Evolutionary conservation across 53 echinoderm and acorn worm genomes (phyloP), one percentile per base, ranked within the genome.

Genomic region (Mesocentrotus franciscanus): DNA sequence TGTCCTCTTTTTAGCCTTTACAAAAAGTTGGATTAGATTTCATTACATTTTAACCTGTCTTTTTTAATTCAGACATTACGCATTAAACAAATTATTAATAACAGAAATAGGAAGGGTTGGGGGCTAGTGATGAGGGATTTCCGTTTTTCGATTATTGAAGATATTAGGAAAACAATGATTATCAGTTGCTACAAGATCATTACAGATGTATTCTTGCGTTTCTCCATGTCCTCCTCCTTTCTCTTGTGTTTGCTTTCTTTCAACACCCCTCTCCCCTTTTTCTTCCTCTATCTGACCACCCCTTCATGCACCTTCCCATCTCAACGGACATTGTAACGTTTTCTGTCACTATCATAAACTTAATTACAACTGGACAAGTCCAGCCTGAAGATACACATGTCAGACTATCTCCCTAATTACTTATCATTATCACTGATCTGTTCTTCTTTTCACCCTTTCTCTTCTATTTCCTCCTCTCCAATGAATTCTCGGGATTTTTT

Each of bases 351-450:
- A 36, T 84, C 84, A 17, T 49, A 42, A 84, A 84, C 84, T 84
- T 84, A 84, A 84, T 84, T 84, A 84, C 84, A 22, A 36, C 49
- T 84, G 84, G 84, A 84, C 84, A 84, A 36, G 84, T 84, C 84
- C 84, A 49, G 42, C 84, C 84, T 84, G 20, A 84, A 84, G 84
- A 84, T 84, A 84, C 49, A 49, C 84, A 84, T 84, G 84, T 84
- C 84, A 84, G 84, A 84, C 87, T 87, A 87, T 87, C 87, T 58
- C 27, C 27, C 87, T 87, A 87, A 87, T 87, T 87, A 87, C 58
- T 27, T 11, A 87, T 87, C 87, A 87, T 87, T 87, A 87, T 87
- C 87, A 87, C 56, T 22, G 57, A 87, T 87, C 87, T 58, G 27
- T 58, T 57, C n/a, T 87, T 27, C 58, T n/a, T 27, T 57, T 57